phyloP scores from a whole-genome alignment of 2,888 invertebrate genomes.

The Dexiosoma caninum region DNA sequence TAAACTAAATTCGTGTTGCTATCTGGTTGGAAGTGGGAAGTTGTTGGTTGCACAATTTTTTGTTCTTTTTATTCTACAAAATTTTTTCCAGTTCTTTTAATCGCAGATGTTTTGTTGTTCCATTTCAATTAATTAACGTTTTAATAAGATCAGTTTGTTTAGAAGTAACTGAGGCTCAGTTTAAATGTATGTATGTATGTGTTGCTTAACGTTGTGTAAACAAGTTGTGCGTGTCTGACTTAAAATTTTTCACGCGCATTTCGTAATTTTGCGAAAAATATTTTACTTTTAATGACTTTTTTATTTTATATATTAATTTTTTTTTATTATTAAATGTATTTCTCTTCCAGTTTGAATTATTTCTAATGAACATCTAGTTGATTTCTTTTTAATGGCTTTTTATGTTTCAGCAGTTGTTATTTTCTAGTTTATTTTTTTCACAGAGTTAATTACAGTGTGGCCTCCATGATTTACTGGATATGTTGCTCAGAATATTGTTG shows the following conservation, averaged over 20 bases:
- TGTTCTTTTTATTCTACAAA: not conserved
- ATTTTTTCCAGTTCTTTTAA: not conserved
- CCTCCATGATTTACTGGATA: conserved; percentile 65
- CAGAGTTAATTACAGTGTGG: conserved; percentile 56
- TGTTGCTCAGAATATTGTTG: conserved; percentile 61
- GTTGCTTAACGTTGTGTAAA: conserved; percentile 48
- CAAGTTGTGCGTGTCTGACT: conserved; percentile 58
- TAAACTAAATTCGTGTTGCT: not conserved
- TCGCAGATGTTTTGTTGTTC: conserved; percentile 22
- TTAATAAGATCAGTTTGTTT: conserved; percentile 52
- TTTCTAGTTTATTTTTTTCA: not conserved
- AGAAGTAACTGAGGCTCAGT: not conserved
- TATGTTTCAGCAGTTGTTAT: conserved; percentile 19
- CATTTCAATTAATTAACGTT: conserved; percentile 59
- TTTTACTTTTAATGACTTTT: conserved; percentile 46
- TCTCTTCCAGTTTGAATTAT: conserved; percentile 8
- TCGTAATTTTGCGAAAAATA: conserved; percentile 42
- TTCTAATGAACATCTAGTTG: conserved; percentile 42
- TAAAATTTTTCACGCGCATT: conserved; percentile 59
- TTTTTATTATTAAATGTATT: conserved; percentile 14
- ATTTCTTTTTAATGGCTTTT: conserved; percentile 51
- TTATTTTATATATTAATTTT: not conserved
- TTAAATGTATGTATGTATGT: not conserved
- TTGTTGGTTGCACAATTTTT: not conserved
- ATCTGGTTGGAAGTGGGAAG: not conserved